phyloP scores from a whole-genome alignment of 1,140 invertebrate species.

The Trichomalopsis sarcophagae region DNA sequence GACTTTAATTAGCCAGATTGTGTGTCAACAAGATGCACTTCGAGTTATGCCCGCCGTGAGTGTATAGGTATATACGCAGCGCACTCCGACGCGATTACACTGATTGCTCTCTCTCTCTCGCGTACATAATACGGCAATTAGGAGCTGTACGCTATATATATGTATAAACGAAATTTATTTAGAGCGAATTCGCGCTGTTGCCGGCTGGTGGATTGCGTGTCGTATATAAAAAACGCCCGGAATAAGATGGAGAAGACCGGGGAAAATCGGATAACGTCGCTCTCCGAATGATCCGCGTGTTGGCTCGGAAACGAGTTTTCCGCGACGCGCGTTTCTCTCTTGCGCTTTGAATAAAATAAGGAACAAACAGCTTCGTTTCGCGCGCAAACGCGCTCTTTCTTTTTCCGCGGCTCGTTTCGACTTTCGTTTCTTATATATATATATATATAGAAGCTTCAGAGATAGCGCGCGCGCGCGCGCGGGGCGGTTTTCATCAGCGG shows the following conservation, averaged over 20 bases:
- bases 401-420: not conserved
- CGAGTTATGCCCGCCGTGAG: too few species aligned
- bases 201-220: too few species aligned
- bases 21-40: not conserved
- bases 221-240: too few species aligned
- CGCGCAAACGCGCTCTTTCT: not conserved
- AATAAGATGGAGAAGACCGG: not conserved
- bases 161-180: too few species aligned
- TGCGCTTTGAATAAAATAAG: slow-evolving; percentile 45
- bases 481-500: not conserved
- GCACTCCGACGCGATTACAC: not conserved
- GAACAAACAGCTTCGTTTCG: slow-evolving; percentile 28
- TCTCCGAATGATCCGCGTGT: not conserved
- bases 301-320: slow-evolving; percentile 41
- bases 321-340: not conserved
- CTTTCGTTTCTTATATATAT: not conserved
- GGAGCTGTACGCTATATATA: too few species aligned
- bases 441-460: not conserved
- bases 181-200: too few species aligned
- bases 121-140: not conserved
- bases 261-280: not conserved
- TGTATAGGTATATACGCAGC: too few species aligned
- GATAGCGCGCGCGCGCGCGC: not conserved
- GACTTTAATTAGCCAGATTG: not conserved
- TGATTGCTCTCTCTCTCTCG: not conserved